Evolutionary conservation across 2,797 vertebrate genomes (phyloP).

Genomic region (Falco novaeseelandiae): DNA sequence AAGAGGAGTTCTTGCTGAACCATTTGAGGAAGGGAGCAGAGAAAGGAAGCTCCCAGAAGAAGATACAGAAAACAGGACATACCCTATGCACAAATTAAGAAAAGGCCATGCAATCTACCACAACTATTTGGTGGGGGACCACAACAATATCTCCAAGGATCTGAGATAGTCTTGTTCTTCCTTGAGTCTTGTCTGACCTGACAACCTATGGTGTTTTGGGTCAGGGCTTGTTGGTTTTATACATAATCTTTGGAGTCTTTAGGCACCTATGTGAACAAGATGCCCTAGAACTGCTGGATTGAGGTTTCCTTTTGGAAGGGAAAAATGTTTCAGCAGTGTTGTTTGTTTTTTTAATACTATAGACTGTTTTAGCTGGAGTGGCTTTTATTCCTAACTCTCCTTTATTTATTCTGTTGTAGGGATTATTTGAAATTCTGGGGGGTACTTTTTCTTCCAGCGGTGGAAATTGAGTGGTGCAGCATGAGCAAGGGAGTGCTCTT

Average conservation of each 20-base stretch:
- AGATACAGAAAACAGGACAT: background rate
- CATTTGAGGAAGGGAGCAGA: background rate
- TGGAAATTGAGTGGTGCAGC: background rate
- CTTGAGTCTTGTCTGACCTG: background rate
- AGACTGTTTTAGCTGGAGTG: background rate
- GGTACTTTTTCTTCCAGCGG: background rate
- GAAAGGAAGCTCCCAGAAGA: background rate
- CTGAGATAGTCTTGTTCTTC: background rate
- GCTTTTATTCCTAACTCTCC: background rate
- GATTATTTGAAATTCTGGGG: background rate
- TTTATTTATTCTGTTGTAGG: background rate
- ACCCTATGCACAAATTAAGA: background rate
- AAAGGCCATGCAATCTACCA: background rate
- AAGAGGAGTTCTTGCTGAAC: slow-evolving; percentile 1
- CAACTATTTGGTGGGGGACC: background rate
- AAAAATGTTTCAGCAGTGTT: background rate
- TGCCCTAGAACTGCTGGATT: background rate
- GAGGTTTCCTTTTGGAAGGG: background rate
- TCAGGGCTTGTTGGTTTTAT: background rate
- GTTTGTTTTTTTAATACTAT: background rate
- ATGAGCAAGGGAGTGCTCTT: background rate
- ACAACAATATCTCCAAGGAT: background rate
- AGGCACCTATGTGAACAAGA: background rate
- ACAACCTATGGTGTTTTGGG: background rate
- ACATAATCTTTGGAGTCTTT: background rate